Evolutionary conservation across 2,888 invertebrate species (phyloP).

Genomic region (Allolobophora icterica): DNA sequence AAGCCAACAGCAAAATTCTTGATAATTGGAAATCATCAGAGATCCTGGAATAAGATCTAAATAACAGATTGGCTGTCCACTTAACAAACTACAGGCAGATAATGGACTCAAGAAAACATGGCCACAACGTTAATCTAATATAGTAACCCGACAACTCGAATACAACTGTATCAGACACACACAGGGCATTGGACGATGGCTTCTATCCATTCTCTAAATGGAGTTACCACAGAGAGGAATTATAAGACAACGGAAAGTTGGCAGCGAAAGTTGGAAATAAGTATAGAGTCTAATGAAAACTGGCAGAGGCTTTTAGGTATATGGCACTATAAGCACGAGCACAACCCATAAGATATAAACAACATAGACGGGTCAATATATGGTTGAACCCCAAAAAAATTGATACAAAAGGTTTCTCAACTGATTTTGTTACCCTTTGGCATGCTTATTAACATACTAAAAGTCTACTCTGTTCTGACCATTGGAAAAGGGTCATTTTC

Average conservation of each 20-base stretch:
- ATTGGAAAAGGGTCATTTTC: no score
- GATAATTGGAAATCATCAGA: constrained; percentile 7
- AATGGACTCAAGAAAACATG: background rate
- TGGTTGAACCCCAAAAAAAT: no score
- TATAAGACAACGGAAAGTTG: background rate
- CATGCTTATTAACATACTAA: no score
- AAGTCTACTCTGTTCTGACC: no score
- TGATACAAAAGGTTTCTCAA: no score
- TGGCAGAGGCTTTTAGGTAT: background rate
- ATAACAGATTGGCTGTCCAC: constrained; percentile 17
- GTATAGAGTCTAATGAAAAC: background rate
- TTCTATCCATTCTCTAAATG: background rate
- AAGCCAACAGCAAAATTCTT: background rate
- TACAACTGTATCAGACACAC: background rate
- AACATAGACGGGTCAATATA: no score
- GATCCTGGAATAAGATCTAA: background rate
- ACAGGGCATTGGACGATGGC: no score
- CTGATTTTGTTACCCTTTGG: no score
- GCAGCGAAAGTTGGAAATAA: background rate
- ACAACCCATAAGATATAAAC: background rate
- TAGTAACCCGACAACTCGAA: background rate
- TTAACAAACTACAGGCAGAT: background rate
- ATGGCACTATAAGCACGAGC: background rate
- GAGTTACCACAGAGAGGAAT: constrained; percentile 9
- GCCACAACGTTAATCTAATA: background rate